Base-by-base conservation (phyloP, 1,140 invertebrate genomes). In the Rhagoletis zephyria region DNA sequence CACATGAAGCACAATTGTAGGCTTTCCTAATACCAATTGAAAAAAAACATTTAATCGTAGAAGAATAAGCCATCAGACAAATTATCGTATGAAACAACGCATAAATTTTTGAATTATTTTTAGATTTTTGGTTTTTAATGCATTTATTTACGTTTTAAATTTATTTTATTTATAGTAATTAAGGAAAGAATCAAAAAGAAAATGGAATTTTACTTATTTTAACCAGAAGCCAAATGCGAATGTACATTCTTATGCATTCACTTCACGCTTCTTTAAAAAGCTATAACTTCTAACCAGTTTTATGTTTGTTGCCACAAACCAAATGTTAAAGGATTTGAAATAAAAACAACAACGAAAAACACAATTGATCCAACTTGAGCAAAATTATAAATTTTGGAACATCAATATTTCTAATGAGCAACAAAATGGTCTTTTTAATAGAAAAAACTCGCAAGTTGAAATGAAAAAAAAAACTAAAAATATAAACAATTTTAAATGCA, bases 121-220 rank as follows among this genome's bases (percentile, higher is more conserved):
- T 56, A 81, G 74, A 19, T 81, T 45, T 30, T 74, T 74, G 70
- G 70, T 51, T 81, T 81, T 81, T 81, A 81, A 81, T 81, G 74
- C 74, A 81, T 81, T 81, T 81, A 81, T 81, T 81, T 81, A 81
- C 48, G 74, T 56, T 81, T 81, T 56, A 81, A 81, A 48, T 81
- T 81, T 56, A 56, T 56, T 81, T 81, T 81, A 77, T 81, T 81
- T 81, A 81, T 81, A 56, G 48, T 81, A 81, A 81, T 81, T 81
- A 81, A 81, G 74, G 74, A 81, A 81, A 51, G 16, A 81, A 81
- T 81, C 74, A 7, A 7, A 56, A 81, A 59, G 74, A 56, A 45
- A 16, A 16, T 81, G 48, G 42, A 56, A 51, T 19, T 59, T 81
- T 81, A 19, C 67, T 74, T 12, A 48, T 81, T 30, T 30, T 30